Base-by-base conservation (phyloP, 2,888 invertebrate species). In the Orchesellides sinensis region DNA sequence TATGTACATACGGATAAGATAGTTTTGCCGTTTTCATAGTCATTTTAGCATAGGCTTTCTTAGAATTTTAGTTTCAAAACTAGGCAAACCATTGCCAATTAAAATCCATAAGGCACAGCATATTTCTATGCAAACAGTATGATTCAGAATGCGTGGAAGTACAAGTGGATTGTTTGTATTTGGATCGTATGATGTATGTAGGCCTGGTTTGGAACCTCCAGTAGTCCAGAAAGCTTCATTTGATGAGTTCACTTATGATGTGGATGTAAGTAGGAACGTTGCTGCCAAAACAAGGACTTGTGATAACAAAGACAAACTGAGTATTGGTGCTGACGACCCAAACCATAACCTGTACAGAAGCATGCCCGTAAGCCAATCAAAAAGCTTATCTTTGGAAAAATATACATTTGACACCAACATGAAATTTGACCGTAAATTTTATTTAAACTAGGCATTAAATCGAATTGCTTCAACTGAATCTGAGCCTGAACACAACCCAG, bases 151-250 rank as follows among this genome's bases (percentile, higher is more conserved):
- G n/a, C n/a, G n/a, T n/a, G n/a, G n/a, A n/a, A n/a, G n/a, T n/a
- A n/a, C n/a, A n/a, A n/a, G n/a, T n/a, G n/a, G n/a, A n/a, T n/a
- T n/a, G n/a, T n/a, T n/a, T n/a, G n/a, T n/a, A n/a, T n/a, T n/a
- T n/a, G n/a, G n/a, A n/a, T n/a, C n/a, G n/a, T n/a, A n/a, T n/a
- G n/a, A n/a, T n/a, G n/a, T n/a, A n/a, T 91, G 93, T 88, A 92
- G 94, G 80, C 91, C 92, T 83, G 91, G 93, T 56, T 92, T 96
- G 75, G 94, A 94, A 89, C 95, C 96, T 25, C 96, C 96, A 2
- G 91, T 95, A 87, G 86, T 96, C 69, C 96, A 96, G 89, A 96
- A 96, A 90, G 96, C 96, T 56, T 94, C 96, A 52, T 96, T 96
- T 91, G 96, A 96, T 90, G 94, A 95, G 90, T 93, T 93, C 88